phyloP scores from a whole-genome alignment of 2,888 invertebrate genomes.

The Rugalucina vietnamica region DNA sequence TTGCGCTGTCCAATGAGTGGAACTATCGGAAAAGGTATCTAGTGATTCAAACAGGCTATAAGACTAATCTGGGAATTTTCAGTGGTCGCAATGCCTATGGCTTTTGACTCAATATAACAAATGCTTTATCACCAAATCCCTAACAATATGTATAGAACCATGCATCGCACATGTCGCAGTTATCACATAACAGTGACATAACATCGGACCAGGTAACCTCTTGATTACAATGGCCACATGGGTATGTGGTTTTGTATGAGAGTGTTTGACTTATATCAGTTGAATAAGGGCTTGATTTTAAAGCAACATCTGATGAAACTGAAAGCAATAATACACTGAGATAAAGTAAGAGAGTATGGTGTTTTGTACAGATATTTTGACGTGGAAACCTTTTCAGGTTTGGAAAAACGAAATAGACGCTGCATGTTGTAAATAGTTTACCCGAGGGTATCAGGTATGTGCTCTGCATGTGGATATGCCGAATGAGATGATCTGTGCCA shows the following conservation, averaged over 20 bases:
- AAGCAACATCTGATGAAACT: neutral
- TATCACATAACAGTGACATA: conserved; percentile 7
- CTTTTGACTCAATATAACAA: neutral
- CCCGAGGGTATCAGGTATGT: neutral
- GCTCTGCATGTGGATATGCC: neutral
- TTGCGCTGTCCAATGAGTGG: neutral
- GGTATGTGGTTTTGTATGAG: neutral
- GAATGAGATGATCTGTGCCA: neutral
- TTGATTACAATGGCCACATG: neutral
- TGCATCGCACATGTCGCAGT: neutral
- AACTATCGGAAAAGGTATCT: neutral
- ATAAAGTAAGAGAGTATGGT: neutral
- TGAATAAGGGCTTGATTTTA: neutral
- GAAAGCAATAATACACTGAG: neutral
- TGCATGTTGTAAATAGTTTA: neutral
- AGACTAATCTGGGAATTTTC: too few relatives aligned
- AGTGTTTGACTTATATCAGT: neutral
- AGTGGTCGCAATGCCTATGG: neutral
- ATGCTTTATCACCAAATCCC: neutral
- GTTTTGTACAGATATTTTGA: neutral
- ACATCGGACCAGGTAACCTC: conserved; percentile 5
- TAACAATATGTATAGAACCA: neutral
- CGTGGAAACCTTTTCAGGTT: neutral
- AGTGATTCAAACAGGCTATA: neutral
- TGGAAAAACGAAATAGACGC: neutral